phyloP scores from a whole-genome alignment of 2,797 vertebrate genomes.

The Notamacropus eugenii region DNA sequence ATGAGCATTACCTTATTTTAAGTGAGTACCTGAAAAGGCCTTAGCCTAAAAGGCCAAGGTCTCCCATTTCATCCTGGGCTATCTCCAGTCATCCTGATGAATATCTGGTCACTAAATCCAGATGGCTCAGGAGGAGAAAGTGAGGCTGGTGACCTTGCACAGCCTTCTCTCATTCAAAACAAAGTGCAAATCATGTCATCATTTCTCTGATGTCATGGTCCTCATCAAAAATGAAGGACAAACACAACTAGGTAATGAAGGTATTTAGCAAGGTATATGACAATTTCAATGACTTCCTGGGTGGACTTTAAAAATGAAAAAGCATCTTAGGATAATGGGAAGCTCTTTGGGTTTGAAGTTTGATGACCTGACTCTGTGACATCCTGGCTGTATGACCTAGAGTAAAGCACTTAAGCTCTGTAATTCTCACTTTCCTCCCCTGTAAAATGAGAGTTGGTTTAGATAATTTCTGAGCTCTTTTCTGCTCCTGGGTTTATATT shows the following conservation, averaged over 20 bases:
- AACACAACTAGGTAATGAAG: background rate
- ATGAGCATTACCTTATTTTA: too few species aligned
- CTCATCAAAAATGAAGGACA: too few species aligned
- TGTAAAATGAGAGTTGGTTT: background rate
- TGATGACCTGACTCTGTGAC: background rate
- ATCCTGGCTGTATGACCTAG: background rate
- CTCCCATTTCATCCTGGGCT: too few species aligned
- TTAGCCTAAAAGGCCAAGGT: too few species aligned
- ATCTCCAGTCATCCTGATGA: too few species aligned
- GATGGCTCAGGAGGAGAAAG: too few species aligned
- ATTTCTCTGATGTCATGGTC: too few species aligned
- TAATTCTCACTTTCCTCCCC: background rate
- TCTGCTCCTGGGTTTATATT: background rate
- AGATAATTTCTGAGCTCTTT: background rate
- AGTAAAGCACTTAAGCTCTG: background rate
- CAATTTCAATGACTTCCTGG: background rate
- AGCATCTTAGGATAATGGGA: background rate
- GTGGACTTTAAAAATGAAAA: background rate
- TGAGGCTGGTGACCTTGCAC: too few species aligned
- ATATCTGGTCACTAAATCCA: too few species aligned
- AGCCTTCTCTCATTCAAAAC: too few species aligned
- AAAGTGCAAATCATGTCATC: too few species aligned
- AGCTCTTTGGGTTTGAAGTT: background rate
- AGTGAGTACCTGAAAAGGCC: too few species aligned
- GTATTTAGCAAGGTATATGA: background rate